A percentile compares a stretch with the other conserved stretches of the same genome.
These are phyloP conservation scores for Recurvirostra avosetta DNA, from an alignment of 2,113 vertebrate genomes.

Conservation along the genomic window DNA sequence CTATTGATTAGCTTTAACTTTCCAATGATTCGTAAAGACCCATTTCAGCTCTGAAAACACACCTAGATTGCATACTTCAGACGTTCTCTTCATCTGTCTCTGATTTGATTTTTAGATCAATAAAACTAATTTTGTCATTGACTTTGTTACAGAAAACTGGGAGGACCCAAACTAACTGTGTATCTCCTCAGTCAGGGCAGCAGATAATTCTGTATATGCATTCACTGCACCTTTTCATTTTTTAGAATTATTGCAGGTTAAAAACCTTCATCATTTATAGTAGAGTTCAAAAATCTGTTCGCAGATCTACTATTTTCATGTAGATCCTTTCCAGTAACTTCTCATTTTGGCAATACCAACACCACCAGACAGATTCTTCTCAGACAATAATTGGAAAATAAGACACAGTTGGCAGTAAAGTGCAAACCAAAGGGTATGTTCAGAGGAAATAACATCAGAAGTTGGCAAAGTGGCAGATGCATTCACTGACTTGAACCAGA, in stretches of 20 bases:
- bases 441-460: slow-evolving; percentile 35
- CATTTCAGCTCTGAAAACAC: not conserved
- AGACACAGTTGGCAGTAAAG: slow-evolving; percentile 7
- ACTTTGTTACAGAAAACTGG: not conserved
- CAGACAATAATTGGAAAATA: slow-evolving; percentile 25
- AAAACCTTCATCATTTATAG: not conserved
- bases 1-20: not conserved
- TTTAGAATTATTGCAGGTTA: not conserved
- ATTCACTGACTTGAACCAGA: slow-evolving; percentile 2
- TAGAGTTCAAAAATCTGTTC: not conserved
- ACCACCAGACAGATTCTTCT: not conserved
- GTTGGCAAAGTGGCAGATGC: slow-evolving; percentile 6
- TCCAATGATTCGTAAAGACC: not conserved
- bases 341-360: not conserved
- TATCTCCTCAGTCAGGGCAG: not conserved
- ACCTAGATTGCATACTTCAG: not conserved
- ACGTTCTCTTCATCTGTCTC: not conserved
- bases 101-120: not conserved
- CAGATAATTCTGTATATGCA: not conserved
- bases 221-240: not conserved
- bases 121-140: not conserved
- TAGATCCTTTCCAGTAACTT: not conserved
- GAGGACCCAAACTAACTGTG: not conserved
- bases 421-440: slow-evolving; percentile 11
- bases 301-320: not conserved